Evolutionary conservation across 2,797 vertebrate genomes (phyloP), one percentile per base, ranked within the genome.

Genomic region (Borostomias antarcticus): DNA sequence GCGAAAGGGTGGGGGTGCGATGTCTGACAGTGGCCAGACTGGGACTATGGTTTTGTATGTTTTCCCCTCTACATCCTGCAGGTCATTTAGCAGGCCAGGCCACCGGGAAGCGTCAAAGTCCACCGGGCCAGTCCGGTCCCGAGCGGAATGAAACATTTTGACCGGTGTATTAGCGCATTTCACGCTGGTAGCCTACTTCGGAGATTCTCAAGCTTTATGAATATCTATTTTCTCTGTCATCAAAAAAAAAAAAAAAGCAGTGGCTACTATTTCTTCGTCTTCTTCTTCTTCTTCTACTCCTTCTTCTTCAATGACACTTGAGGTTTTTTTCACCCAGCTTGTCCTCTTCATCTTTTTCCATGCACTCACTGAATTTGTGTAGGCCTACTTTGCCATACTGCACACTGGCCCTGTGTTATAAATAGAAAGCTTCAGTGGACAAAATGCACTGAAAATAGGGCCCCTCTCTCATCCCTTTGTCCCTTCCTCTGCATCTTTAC

Each of bases 171-270:
- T n/a, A n/a, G n/a, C n/a, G n/a, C n/a, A n/a, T n/a, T n/a, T n/a
- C n/a, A n/a, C n/a, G n/a, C n/a, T n/a, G n/a, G n/a, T n/a, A n/a
- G n/a, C n/a, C n/a, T n/a, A n/a, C n/a, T n/a, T n/a, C n/a, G n/a
- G n/a, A n/a, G n/a, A n/a, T 83, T 86, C 79, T 84, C 79, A 64
- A 70, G 72, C 51, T 88, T 82, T 87, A 78, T 82, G 71, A 75
- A 81, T 70, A 75, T 80, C 76, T 77, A 71, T 80, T 80, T 77
- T 68, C 62, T 11, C 43, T 57, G 35, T 81, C 75, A 82, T 83
- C 78, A 84, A 85, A 85, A 82, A 80, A 86, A 83, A 75, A 80
- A 66, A 66, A 77, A 70, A 72, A 78, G 33, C 68, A 82, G 68
- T 77, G 50, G 6, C 69, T 64, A 62, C 45, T 71, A 70, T 68